Evolutionary conservation across 2,888 invertebrate species (phyloP).

Genomic region (Spilosoma lubricipeda): DNA sequence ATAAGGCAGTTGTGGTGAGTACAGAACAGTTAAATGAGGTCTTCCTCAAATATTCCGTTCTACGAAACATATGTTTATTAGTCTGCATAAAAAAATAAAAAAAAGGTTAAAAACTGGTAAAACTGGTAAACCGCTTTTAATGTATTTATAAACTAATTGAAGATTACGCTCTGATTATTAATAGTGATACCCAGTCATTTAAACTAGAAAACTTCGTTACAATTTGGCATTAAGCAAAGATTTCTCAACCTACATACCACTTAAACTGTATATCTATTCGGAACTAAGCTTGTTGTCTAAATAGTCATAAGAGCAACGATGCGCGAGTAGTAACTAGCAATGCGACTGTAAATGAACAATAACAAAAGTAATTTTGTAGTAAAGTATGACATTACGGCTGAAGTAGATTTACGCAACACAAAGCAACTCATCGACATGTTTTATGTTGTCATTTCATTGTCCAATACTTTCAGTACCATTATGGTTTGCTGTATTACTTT

Average conservation of each 20-base stretch:
- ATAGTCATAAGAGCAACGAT: conserved; percentile 15
- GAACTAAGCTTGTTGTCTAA: conserved; percentile 20
- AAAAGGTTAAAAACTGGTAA: neutral
- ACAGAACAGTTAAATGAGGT: no score
- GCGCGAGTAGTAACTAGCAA: conserved; percentile 17
- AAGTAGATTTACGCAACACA: conserved; percentile 21
- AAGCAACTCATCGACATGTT: conserved; percentile 6
- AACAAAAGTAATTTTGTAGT: conserved; percentile 19
- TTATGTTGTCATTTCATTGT: conserved; percentile 5
- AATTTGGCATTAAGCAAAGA: neutral
- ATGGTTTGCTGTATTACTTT: neutral
- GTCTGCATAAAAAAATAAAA: neutral
- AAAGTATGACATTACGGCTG: conserved; percentile 21
- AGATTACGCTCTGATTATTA: neutral
- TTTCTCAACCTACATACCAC: neutral
- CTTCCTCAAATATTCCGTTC: neutral
- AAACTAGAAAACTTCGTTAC: neutral
- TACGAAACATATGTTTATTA: neutral
- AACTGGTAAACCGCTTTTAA: neutral
- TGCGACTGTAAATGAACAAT: conserved; percentile 19
- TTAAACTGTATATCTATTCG: conserved; percentile 2
- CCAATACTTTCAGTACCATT: conserved; percentile 4
- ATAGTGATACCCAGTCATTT: neutral
- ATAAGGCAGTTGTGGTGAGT: neutral
- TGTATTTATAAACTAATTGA: neutral